Conservation (phyloP, 2,888 invertebrate genomes). For the Scelioninae gen. 2 region DNA sequence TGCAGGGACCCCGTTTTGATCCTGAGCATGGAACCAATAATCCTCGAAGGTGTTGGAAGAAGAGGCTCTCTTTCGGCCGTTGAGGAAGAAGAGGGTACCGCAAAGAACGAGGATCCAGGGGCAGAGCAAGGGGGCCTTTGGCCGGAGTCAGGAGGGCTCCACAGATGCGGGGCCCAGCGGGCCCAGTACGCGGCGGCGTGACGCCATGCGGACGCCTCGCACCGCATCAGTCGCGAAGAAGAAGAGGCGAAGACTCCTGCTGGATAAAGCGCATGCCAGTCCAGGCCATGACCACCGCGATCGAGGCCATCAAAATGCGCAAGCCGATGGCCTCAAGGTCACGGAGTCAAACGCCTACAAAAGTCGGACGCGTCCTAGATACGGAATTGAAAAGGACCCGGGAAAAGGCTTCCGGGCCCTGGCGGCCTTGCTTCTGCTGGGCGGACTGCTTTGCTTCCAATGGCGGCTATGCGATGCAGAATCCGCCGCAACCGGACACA, state of each 20-base stretch:
- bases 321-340: conserved; percentile 21
- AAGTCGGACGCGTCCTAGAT: conserved; percentile 11
- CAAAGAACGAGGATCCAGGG: conserved; percentile 34
- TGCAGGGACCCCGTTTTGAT: background rate
- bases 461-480: conserved; percentile 66
- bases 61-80: conserved; percentile 27
- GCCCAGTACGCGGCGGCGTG: conserved; percentile 74
- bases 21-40: conserved; percentile 39
- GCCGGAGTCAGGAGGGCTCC: conserved; percentile 65
- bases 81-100: conserved; percentile 30
- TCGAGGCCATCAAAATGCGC: background rate
- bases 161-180: conserved; percentile 74
- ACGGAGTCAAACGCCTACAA: conserved; percentile 1
- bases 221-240: conserved; percentile 67
- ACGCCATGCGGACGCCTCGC: conserved; percentile 75
- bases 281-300: background rate
- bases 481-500: conserved; percentile 80
- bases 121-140: conserved; percentile 38
- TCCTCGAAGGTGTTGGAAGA: conserved; percentile 22
- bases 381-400: conserved; percentile 44
- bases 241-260: conserved; percentile 62
- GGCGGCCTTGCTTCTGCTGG: conserved; percentile 52
- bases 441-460: conserved; percentile 62
- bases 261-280: conserved; percentile 14
- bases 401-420: conserved; percentile 9